phyloP scores from a whole-genome alignment of 2,888 invertebrate species.

The Aspidiotus rigidus region DNA sequence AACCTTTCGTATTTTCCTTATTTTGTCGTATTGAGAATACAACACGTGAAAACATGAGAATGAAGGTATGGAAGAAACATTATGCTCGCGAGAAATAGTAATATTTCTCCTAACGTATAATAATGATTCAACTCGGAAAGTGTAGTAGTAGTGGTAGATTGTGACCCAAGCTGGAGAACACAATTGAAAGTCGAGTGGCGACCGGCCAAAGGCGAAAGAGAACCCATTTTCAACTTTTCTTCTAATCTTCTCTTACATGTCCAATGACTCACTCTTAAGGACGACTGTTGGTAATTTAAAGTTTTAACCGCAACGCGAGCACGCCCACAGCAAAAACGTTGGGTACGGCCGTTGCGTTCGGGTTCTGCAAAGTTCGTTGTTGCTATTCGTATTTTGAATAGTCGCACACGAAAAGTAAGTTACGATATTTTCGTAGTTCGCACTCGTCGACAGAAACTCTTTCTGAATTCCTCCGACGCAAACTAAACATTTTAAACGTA shows the following conservation, averaged over 20 bases:
- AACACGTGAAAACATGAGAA: background rate
- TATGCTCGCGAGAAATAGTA: background rate
- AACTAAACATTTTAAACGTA: no score
- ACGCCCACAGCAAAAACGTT: conserved; percentile 12
- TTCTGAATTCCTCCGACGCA: no score
- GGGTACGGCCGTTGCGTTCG: no score
- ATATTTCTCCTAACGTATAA: background rate
- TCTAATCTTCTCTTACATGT: conserved; percentile 24
- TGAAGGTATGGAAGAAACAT: background rate
- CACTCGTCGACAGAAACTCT: no score
- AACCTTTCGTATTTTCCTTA: background rate
- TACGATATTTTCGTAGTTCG: no score
- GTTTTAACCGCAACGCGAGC: conserved; percentile 27
- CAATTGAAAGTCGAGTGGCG: background rate
- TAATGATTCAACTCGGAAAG: no score
- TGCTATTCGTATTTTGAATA: no score
- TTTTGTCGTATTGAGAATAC: background rate
- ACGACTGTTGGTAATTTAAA: conserved; percentile 28
- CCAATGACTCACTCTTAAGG: background rate
- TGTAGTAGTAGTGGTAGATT: no score
- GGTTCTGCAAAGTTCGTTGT: no score
- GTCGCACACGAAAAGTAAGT: no score
- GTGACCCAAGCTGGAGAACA: no score
- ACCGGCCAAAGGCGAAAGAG: background rate
- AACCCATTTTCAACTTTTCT: conserved; percentile 28